Conservation (phyloP, 2,113 vertebrate genomes). For the Crypturellus undulatus region DNA sequence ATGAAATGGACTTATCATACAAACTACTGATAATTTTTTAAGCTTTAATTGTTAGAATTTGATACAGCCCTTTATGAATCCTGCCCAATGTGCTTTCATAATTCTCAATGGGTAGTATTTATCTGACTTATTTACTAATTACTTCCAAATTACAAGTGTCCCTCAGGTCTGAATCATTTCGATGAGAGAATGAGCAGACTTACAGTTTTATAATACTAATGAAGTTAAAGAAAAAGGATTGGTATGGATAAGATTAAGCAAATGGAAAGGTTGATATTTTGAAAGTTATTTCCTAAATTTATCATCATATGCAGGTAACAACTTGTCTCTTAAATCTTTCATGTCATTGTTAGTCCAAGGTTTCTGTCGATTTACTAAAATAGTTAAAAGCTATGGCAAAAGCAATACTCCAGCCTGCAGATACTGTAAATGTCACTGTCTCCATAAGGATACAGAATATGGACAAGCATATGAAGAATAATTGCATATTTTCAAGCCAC, state of each 20-base stretch:
- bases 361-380: not conserved
- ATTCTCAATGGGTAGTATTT: slow-evolving; percentile 56
- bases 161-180: slow-evolving; percentile 51
- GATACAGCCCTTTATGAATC: slow-evolving; percentile 49
- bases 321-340: not conserved
- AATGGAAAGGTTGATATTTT: not conserved
- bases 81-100: slow-evolving; percentile 8
- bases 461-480: slow-evolving; percentile 22
- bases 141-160: slow-evolving; percentile 47
- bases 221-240: slow-evolving; percentile 8
- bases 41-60: slow-evolving; percentile 63
- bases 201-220: not conserved
- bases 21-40: slow-evolving; percentile 39
- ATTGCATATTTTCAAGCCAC: slow-evolving; percentile 34
- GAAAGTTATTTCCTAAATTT: not conserved
- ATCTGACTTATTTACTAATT: slow-evolving; percentile 71
- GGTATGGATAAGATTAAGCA: not conserved
- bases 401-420: slow-evolving; percentile 18
- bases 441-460: slow-evolving; percentile 10
- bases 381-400: slow-evolving; percentile 13
- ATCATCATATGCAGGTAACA: not conserved
- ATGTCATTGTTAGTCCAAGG: not conserved
- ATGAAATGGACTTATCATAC: slow-evolving; percentile 35
- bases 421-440: slow-evolving; percentile 40
- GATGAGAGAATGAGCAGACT: slow-evolving; percentile 32